Percentiles rank a stretch among this genome's conserved stretches.
Conservation (phyloP, 2,888 invertebrate species). For the Cenopis cana region DNA sequence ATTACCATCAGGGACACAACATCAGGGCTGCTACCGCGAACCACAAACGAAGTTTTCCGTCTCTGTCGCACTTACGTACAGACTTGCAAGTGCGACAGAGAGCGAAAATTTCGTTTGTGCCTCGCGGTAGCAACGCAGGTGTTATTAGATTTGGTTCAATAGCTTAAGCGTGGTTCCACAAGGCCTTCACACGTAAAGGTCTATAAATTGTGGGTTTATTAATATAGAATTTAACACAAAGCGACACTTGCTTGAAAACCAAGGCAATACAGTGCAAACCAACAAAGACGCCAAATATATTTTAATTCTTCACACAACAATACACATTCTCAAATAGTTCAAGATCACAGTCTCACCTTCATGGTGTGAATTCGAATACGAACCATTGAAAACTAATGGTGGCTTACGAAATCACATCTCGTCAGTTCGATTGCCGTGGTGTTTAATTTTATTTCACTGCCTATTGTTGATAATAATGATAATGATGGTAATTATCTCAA, state of each 20-base stretch:
- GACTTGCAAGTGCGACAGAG: too few species aligned
- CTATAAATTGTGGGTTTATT: conserved; percentile 1
- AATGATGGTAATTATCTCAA: conserved; percentile 33
- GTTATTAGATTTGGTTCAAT: too few species aligned
- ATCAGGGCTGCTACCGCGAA: too few species aligned
- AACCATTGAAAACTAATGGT: conserved; percentile 47
- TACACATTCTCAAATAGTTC: conserved; percentile 55
- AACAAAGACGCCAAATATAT: conserved; percentile 43
- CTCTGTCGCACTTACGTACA: too few species aligned
- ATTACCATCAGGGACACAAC: too few species aligned
- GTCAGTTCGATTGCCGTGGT: conserved; percentile 27
- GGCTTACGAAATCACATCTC: conserved; percentile 48
- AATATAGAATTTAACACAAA: conserved; percentile 26
- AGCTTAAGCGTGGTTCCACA: too few species aligned
- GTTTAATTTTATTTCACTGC: conserved; percentile 37
- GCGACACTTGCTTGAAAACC: conserved; percentile 32
- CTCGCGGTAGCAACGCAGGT: too few species aligned
- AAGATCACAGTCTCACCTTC: conserved; percentile 56
- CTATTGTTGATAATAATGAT: conserved; percentile 39
- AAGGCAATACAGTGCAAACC: conserved; percentile 31
- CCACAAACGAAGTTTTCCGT: too few species aligned
- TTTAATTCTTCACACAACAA: conserved; percentile 38
- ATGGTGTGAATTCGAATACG: conserved; percentile 48
- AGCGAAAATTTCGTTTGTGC: too few species aligned
- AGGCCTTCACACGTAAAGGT: not conserved